Conservation (phyloP, 2,113 vertebrate species). For the Saguinus midas region DNA sequence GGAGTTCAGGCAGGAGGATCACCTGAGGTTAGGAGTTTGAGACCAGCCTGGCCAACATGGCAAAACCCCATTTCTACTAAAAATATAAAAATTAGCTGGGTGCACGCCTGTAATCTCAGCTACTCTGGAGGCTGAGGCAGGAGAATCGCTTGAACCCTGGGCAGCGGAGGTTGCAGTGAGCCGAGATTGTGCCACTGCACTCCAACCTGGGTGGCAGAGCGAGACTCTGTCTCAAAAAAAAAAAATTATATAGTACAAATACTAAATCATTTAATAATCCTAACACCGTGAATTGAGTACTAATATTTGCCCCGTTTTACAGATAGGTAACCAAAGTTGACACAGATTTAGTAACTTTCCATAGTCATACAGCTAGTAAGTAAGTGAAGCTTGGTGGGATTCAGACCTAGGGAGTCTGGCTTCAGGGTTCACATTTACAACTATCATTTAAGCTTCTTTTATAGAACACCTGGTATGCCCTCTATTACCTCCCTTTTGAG, state of each 20-base stretch:
- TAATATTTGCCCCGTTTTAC: constrained; percentile 12
- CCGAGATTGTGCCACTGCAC: too few relatives aligned
- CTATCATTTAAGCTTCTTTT: neutral
- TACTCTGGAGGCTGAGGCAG: too few relatives aligned
- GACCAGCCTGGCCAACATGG: too few relatives aligned
- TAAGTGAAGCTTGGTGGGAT: neutral
- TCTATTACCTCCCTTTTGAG: neutral
- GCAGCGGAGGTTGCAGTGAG: too few relatives aligned
- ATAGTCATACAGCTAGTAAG: neutral
- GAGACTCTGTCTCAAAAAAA: too few relatives aligned
- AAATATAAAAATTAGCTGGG: too few relatives aligned
- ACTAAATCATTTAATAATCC: neutral
- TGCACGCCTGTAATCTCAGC: too few relatives aligned
- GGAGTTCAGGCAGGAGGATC: too few relatives aligned
- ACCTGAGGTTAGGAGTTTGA: too few relatives aligned
- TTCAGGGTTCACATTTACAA: neutral
- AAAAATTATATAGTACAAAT: neutral
- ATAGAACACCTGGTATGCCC: neutral
- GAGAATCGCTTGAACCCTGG: too few relatives aligned
- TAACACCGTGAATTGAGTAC: neutral
- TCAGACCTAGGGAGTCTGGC: neutral
- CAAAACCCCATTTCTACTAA: too few relatives aligned
- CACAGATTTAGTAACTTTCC: neutral
- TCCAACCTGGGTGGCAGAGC: too few relatives aligned
- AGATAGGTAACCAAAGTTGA: neutral